Evolutionary conservation across 2,113 vertebrate species (phyloP).

Genomic region (Scomber scombrus): DNA sequence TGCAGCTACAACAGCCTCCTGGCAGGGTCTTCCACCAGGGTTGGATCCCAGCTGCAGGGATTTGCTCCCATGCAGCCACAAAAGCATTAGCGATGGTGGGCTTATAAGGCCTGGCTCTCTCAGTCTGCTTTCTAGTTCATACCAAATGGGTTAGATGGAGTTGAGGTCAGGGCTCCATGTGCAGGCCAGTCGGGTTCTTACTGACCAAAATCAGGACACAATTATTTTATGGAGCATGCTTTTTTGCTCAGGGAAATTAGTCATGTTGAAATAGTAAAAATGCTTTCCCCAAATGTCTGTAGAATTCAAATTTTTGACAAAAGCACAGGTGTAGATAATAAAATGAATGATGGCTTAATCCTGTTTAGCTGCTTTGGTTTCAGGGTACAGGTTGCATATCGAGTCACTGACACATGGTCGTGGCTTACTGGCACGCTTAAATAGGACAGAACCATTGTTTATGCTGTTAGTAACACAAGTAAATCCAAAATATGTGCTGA

Average conservation of each 20-base stretch:
- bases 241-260: background rate
- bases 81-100: conserved; percentile 28
- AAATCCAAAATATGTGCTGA: too few relatives aligned
- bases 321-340: too few relatives aligned
- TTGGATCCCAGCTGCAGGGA: conserved; percentile 39
- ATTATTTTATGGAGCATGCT: background rate
- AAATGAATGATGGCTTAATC: too few relatives aligned
- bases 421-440: too few relatives aligned
- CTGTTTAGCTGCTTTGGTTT: too few relatives aligned
- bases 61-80: conserved; percentile 29
- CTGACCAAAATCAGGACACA: background rate
- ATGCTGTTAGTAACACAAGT: too few relatives aligned
- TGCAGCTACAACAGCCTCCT: conserved; percentile 13
- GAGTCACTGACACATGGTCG: too few relatives aligned
- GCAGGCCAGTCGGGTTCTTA: conserved; percentile 7
- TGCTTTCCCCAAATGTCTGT: background rate
- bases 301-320: background rate
- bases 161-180: background rate
- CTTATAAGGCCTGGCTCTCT: conserved; percentile 27
- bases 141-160: conserved; percentile 12
- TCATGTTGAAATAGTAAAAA: background rate
- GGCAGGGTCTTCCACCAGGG: conserved; percentile 28
- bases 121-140: conserved; percentile 14
- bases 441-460: too few relatives aligned
- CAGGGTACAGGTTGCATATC: too few relatives aligned